Conservation (phyloP, 2,888 invertebrate species). For the Agrilus cyanescens region DNA sequence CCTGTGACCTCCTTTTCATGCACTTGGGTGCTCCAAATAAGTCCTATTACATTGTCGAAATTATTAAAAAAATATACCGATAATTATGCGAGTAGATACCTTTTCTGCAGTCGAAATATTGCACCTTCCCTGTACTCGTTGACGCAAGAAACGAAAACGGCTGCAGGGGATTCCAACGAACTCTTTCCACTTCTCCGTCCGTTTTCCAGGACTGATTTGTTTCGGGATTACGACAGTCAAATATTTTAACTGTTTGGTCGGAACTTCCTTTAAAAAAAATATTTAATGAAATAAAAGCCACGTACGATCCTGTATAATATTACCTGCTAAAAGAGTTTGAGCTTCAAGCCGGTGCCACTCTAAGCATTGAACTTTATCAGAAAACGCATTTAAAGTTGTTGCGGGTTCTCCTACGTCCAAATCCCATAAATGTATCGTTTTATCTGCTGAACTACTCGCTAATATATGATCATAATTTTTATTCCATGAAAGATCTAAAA, state of each 20-base stretch:
- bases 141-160: slow-evolving; percentile 65
- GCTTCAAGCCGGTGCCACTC: slow-evolving; percentile 76
- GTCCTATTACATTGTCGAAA: slow-evolving; percentile 18
- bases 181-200: slow-evolving; percentile 73
- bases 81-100: slow-evolving; percentile 23
- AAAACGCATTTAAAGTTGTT: slow-evolving; percentile 59
- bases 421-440: slow-evolving; percentile 84
- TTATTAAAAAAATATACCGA: slow-evolving; percentile 2
- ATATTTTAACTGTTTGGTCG: slow-evolving; percentile 66
- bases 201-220: slow-evolving; percentile 59
- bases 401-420: slow-evolving; percentile 68
- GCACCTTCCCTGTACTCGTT: slow-evolving; percentile 53
- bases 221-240: slow-evolving; percentile 61
- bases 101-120: slow-evolving; percentile 62
- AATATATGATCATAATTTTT: slow-evolving; percentile 65
- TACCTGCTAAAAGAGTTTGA: slow-evolving; percentile 59
- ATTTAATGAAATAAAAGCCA: slow-evolving; percentile 1
- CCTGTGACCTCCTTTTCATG: slow-evolving; percentile 82
- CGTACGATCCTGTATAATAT: not conserved
- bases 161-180: slow-evolving; percentile 72
- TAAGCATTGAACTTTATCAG: slow-evolving; percentile 74
- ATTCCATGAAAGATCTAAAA: slow-evolving; percentile 89
- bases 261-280: slow-evolving; percentile 51
- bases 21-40: slow-evolving; percentile 39
- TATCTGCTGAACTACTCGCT: slow-evolving; percentile 89